Evolutionary conservation across 1,140 invertebrate species (phyloP), one percentile per base, ranked within the genome.

Genomic region (Drosophila ohnishii): DNA sequence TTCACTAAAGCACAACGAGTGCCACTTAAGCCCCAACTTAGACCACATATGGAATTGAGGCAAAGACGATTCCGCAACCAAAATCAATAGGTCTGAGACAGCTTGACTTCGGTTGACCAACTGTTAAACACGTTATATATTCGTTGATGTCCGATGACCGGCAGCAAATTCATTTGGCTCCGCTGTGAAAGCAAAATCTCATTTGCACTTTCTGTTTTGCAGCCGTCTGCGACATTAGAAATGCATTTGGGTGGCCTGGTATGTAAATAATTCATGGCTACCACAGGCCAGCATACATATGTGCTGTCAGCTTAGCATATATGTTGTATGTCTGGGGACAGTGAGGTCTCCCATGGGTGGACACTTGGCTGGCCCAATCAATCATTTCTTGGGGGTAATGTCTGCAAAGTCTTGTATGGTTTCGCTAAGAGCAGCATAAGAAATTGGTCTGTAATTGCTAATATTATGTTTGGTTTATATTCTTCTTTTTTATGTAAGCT

Each of bases 181-280:
- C 45, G 59, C 73, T 37, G 65, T 53, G 37, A 69, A 51, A 64
- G 47, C 25, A 51, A 59, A 75, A 82, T 86, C 80, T 87, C 57
- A 85, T 85, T 85, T 85, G 74, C 78, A 86, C 81, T 81, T 74
- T 85, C 73, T 57, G 65, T 50, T 40, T 51, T 70, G 44, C 63
- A 53, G 37, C 16, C 53, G 35, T 62, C 32, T 50, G 60, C 44
- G 51, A 81, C 67, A 87, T 87, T 87, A 73, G 64, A 76, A 87
- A 86, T 86, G 79, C 83, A 86, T 86, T 86, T 86, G 66, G 83
- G 75, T 70, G 65, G 56, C 48, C 64, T 40, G 78, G 66, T 64
- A 77, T 72, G 59, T 86, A 86, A 86, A 86, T 86, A 83, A 86
- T 86, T 86, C 79, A 86, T 87, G 79, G 56, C 57, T 75, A 60